Evolutionary conservation across 2,797 vertebrate genomes (phyloP).

Genomic region (Parauchenoglanis ngamensis): DNA sequence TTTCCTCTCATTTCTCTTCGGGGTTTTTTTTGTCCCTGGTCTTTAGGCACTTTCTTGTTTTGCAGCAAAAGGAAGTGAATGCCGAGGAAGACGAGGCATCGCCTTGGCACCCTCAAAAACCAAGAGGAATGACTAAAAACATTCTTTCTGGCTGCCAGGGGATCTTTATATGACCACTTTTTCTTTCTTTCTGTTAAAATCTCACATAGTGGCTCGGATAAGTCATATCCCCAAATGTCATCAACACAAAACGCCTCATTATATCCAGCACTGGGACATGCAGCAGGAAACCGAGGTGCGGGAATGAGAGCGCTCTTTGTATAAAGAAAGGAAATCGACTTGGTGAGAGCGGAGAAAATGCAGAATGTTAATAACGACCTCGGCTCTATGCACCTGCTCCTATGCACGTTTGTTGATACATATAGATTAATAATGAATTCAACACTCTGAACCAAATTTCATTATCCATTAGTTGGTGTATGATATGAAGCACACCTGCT

Average conservation of each 20-base stretch:
- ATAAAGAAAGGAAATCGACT: not conserved
- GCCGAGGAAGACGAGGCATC: constrained; percentile 51
- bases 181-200: not conserved
- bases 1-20: constrained; percentile 62
- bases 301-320: constrained; percentile 7
- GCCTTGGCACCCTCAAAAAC: constrained; percentile 36
- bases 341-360: not conserved
- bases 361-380: not conserved
- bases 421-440: not conserved
- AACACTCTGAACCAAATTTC: not conserved
- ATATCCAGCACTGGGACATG: not conserved
- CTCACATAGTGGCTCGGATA: constrained; percentile 13
- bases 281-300: constrained; percentile 1
- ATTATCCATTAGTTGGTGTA: not conserved
- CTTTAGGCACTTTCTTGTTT: constrained; percentile 63
- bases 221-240: constrained; percentile 30
- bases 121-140: constrained; percentile 37
- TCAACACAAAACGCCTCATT: constrained; percentile 19
- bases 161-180: constrained; percentile 28
- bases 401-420: too few relatives aligned
- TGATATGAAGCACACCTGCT: not conserved
- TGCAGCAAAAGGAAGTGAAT: constrained; percentile 56
- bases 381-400: not conserved
- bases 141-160: constrained; percentile 33
- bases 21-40: constrained; percentile 65